phyloP scores from a whole-genome alignment of 2,888 invertebrate genomes.

The Oithona nana region DNA sequence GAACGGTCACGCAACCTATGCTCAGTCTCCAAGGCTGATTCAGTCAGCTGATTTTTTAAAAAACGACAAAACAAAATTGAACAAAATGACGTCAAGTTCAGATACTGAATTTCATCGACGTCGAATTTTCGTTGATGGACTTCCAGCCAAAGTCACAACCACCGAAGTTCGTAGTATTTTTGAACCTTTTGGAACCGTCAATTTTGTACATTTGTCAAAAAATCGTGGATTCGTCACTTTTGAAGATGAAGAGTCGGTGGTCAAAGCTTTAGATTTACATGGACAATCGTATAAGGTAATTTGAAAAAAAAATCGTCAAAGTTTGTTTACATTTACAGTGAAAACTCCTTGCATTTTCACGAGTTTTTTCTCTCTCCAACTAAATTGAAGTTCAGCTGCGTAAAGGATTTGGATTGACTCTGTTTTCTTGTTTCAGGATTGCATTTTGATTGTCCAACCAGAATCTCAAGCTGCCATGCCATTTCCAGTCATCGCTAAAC shows the following conservation, averaged over 20 bases:
- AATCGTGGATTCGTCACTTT: background rate
- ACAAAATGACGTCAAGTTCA: slow-evolving; percentile 5
- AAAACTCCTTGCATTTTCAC: too few relatives aligned
- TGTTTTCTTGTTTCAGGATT: too few relatives aligned
- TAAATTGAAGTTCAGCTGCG: too few relatives aligned
- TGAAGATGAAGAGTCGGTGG: background rate
- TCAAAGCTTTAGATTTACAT: background rate
- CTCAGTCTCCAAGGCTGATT: too few relatives aligned
- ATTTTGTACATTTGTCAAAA: background rate
- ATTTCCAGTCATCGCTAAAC: background rate
- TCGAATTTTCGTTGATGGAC: background rate
- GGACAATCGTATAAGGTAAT: background rate
- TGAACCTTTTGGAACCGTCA: background rate
- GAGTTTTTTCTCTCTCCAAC: too few relatives aligned
- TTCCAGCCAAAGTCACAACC: background rate
- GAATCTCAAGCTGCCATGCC: background rate
- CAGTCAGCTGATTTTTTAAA: too few relatives aligned
- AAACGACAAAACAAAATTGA: too few relatives aligned
- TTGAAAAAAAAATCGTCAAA: too few relatives aligned
- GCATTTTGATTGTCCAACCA: background rate
- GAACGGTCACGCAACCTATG: too few relatives aligned
- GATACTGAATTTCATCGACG: background rate
- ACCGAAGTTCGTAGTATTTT: background rate
- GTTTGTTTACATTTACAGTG: too few relatives aligned
- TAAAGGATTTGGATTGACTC: too few relatives aligned